These are phyloP conservation scores for Aratinga solstitialis DNA, from an alignment of 2,797 vertebrate species.

Conservation along the genomic window DNA sequence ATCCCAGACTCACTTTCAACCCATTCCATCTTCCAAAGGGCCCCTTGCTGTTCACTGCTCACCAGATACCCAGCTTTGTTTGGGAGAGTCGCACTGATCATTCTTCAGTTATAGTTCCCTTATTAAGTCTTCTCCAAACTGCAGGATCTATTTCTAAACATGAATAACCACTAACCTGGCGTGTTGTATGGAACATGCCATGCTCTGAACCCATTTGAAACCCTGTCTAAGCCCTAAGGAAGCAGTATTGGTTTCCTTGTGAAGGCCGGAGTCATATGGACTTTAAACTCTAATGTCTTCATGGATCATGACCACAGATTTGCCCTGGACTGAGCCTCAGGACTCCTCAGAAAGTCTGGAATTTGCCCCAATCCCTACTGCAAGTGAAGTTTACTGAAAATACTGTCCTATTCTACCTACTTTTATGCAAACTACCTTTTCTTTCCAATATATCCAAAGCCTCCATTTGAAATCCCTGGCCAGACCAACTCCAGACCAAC, in stretches of 20 bases:
- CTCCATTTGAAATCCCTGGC: not conserved
- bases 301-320: not conserved
- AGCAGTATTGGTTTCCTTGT: not conserved
- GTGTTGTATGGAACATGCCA: not conserved
- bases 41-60: not conserved
- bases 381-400: not conserved
- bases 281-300: not conserved
- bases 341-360: not conserved
- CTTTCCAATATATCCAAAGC: not conserved
- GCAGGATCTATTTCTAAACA: not conserved
- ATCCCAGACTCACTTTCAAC: not conserved
- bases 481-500: not conserved
- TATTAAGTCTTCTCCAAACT: not conserved
- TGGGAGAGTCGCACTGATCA: not conserved
- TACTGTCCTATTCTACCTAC: not conserved
- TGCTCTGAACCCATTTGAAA: not conserved
- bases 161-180: not conserved
- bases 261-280: not conserved
- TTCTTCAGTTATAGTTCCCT: fast-evolving
- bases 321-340: not conserved
- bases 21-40: not conserved
- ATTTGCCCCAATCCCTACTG: not conserved
- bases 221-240: not conserved
- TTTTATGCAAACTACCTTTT: not conserved
- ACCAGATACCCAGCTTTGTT: fast-evolving